Percentiles rank a stretch among this genome's conserved stretches.
Conservation (phyloP, 2,888 invertebrate genomes). For the Drosophila sordidula region DNA sequence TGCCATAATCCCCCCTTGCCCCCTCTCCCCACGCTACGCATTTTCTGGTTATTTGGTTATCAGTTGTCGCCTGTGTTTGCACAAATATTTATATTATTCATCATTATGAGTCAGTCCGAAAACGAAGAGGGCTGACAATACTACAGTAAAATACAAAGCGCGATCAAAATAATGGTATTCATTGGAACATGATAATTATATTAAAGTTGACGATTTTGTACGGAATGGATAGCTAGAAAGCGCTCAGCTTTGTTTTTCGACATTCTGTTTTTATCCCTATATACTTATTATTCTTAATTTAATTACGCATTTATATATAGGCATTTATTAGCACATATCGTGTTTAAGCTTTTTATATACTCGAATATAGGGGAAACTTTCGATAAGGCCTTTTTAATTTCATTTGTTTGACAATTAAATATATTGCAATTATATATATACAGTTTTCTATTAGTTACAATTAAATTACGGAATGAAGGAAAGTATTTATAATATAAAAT, state of each 20-base stretch:
- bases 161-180: slow-evolving; percentile 1
- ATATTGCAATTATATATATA: too few species aligned
- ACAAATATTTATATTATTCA: slow-evolving; percentile 52
- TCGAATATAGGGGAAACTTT: not conserved
- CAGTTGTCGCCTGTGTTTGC: slow-evolving; percentile 27
- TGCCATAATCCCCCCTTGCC: not conserved
- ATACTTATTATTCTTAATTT: not conserved
- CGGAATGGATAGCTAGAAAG: slow-evolving; percentile 14
- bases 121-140: slow-evolving; percentile 5
- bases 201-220: slow-evolving; percentile 14
- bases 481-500: too few species aligned
- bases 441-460: too few species aligned
- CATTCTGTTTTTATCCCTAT: not conserved
- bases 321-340: not conserved
- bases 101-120: slow-evolving; percentile 37
- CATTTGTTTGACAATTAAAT: too few species aligned
- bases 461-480: too few species aligned
- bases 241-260: slow-evolving; percentile 5
- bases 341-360: not conserved
- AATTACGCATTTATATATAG: slow-evolving; percentile 1
- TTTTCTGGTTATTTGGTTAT: slow-evolving; percentile 35
- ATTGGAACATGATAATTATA: slow-evolving; percentile 39
- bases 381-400: too few species aligned
- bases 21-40: not conserved
- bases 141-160: slow-evolving; percentile 8